Evolutionary conservation across 2,113 vertebrate genomes (phyloP), one percentile per base, ranked within the genome.

Genomic region (Chrysochloris asiatica): DNA sequence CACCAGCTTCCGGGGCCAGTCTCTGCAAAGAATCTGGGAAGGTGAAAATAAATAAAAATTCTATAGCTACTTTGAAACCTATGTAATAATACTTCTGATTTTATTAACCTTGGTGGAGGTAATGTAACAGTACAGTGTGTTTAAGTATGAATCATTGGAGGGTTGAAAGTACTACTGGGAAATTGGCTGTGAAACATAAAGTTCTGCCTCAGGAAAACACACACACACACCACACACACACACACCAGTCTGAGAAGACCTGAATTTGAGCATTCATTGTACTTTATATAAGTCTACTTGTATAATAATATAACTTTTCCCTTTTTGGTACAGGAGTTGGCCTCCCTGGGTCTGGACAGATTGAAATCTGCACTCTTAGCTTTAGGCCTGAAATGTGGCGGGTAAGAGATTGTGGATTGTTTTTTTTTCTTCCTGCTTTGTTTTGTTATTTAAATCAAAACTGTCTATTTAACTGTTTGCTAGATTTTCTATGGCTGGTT

Each of bases 351-450:
- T 97, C 96, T 99, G 96, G 99, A 99, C 97, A 99, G 99, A 86
- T 96, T 99, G 95, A 99, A 99, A 97, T 99, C 99, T 75, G 99
- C 99, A 84, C 98, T 99, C 28, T 98, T 99, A 98, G 99, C 99
- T 1, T 95, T 99, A 97, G 99, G 99, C 30, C 98, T 99, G 45
- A 99, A 99, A 94, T 99, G 99, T 95, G 99, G 99, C 4, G 99
- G 99, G 99, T 99, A 97, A 99, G 99, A n/a, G n/a, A n/a, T n/a
- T n/a, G n/a, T n/a, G n/a, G n/a, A n/a, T n/a, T n/a, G n/a, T n/a
- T n/a, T n/a, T n/a, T n/a, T n/a, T n/a, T n/a, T n/a, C n/a, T n/a
- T n/a, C n/a, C n/a, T n/a, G n/a, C n/a, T n/a, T n/a, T n/a, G n/a
- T n/a, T n/a, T n/a, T n/a, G n/a, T n/a, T n/a, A n/a, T n/a, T n/a